Conservation (phyloP, 2,888 invertebrate genomes). For the Acrocyrtus sp. region DNA sequence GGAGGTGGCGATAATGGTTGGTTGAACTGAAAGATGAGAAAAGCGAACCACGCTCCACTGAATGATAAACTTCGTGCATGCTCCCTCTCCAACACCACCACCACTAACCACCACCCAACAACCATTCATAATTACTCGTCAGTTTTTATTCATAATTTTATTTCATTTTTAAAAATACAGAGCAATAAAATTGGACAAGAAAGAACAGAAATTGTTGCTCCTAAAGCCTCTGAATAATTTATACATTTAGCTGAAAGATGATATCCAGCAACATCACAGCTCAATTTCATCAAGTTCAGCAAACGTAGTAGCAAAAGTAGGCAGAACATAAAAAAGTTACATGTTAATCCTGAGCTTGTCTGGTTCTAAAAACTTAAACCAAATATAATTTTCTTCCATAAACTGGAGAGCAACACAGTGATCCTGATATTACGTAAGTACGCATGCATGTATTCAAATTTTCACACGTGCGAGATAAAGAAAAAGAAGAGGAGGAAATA, state of each 20-base stretch:
- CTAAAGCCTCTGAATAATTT: neutral
- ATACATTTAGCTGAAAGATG: neutral
- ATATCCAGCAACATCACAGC: too few relatives aligned
- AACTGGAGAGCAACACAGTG: neutral
- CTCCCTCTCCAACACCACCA: conserved; percentile 3
- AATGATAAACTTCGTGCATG: conserved; percentile 1
- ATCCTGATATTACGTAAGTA: neutral
- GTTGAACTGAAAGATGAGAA: neutral
- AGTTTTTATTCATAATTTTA: neutral
- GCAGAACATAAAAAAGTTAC: neutral
- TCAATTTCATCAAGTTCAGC: too few relatives aligned
- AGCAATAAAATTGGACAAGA: neutral
- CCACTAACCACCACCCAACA: conserved; percentile 4
- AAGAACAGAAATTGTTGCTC: too few relatives aligned
- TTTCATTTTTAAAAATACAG: neutral
- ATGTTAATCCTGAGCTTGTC: neutral
- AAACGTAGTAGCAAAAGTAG: too few relatives aligned
- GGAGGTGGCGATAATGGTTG: neutral
- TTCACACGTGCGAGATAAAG: neutral
- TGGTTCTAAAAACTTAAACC: conserved; percentile 3
- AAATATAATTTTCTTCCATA: neutral
- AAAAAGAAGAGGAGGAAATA: conserved; percentile 14
- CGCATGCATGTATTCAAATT: conserved; percentile 4
- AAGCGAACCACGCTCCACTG: conserved; percentile 40
- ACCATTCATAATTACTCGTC: conserved; percentile 30